A percentile compares a stretch with the other conserved stretches of the same genome.
Conservation (phyloP, 2,113 vertebrate species). For the Chaenogobius annularis region DNA sequence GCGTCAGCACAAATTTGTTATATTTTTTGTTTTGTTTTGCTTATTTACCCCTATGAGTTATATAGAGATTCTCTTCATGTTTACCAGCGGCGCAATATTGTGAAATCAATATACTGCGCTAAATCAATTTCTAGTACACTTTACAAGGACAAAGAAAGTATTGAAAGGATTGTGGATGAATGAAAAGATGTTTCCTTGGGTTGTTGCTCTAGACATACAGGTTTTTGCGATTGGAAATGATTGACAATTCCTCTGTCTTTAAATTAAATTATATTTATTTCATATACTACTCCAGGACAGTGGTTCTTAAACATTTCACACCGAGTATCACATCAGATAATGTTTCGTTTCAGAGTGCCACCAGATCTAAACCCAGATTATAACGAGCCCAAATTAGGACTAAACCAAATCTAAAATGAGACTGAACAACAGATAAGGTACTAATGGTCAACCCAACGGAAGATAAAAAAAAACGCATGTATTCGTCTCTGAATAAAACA, state of each 20-base stretch:
- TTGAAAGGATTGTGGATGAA: conserved; percentile 8
- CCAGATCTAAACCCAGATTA: too few species aligned
- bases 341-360: too few species aligned
- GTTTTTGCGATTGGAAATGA: not conserved
- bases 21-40: conserved; percentile 27
- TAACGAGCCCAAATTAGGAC: too few species aligned
- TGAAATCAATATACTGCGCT: conserved; percentile 17
- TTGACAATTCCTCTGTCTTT: not conserved
- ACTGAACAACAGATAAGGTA: too few species aligned
- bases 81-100: conserved; percentile 1
- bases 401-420: too few species aligned
- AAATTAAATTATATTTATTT: not conserved
- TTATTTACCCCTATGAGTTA: conserved; percentile 38
- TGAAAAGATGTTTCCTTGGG: not conserved
- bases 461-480: too few species aligned
- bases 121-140: conserved; percentile 41
- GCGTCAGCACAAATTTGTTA: conserved; percentile 8
- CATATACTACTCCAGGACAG: not conserved
- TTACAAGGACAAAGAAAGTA: conserved; percentile 8
- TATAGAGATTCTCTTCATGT: conserved; percentile 10
- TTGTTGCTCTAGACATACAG: not conserved
- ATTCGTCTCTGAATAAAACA: too few species aligned
- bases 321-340: too few species aligned
- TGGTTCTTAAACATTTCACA: too few species aligned
- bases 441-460: too few species aligned